A percentile compares a stretch with the other conserved stretches of the same genome.
Evolutionary conservation across 2,888 invertebrate genomes (phyloP).

Genomic region (Gnatocerus cornutus): DNA sequence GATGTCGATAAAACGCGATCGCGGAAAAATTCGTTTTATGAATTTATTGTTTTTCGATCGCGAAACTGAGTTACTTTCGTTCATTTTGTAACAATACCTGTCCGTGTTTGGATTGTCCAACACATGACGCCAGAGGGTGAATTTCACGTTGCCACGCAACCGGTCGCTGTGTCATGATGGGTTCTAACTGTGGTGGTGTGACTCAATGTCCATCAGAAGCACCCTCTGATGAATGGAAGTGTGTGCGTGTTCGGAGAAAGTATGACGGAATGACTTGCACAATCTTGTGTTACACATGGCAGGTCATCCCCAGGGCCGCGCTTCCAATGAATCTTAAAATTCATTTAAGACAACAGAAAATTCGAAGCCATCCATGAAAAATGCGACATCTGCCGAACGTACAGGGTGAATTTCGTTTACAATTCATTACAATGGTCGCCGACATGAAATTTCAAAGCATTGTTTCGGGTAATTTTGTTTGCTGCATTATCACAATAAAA

Average conservation of each 20-base stretch:
- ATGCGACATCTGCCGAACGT: no score
- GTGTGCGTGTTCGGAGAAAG: constrained; percentile 39
- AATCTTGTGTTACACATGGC: constrained; percentile 22
- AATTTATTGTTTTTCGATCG: constrained; percentile 33
- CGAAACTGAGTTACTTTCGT: constrained; percentile 35
- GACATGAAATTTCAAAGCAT: no score
- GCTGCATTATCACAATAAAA: no score
- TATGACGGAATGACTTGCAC: constrained; percentile 40
- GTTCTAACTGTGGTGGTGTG: constrained; percentile 2
- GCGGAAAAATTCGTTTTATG: constrained; percentile 28
- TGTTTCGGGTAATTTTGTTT: no score
- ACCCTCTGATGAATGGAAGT: constrained; percentile 36
- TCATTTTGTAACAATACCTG: constrained; percentile 15
- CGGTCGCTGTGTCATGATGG: constrained; percentile 28
- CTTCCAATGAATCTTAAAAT: constrained; percentile 24
- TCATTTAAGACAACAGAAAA: background rate
- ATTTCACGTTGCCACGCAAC: constrained; percentile 34
- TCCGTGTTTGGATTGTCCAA: constrained; percentile 19
- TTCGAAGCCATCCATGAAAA: no score
- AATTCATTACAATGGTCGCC: no score
- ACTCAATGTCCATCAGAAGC: constrained; percentile 21
- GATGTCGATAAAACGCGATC: constrained; percentile 27
- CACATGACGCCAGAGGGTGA: constrained; percentile 34
- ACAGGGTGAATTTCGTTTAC: no score
- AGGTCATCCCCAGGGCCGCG: constrained; percentile 18